Evolutionary conservation across 2,888 invertebrate genomes (phyloP).

Genomic region (Aplocera efformata): DNA sequence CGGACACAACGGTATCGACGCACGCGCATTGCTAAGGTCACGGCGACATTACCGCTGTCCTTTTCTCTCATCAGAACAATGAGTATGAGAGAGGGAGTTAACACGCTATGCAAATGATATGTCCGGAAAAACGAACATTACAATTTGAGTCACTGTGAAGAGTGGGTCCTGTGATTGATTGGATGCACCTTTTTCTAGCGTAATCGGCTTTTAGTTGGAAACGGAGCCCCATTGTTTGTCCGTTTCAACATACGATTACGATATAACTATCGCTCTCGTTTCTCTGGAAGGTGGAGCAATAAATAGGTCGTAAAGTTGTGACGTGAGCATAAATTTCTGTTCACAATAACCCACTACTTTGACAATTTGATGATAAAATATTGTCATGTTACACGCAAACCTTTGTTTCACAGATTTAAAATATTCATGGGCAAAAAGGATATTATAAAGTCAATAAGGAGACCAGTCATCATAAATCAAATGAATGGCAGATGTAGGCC

Average conservation of each 20-base stretch:
- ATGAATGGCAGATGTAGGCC: not conserved
- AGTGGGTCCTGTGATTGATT: constrained; percentile 66
- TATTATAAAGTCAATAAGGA: no score
- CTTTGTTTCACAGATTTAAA: no score
- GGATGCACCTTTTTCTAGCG: constrained; percentile 67
- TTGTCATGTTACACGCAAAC: constrained; percentile 4
- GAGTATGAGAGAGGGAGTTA: constrained; percentile 37
- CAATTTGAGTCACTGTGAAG: constrained; percentile 51
- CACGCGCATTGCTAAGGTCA: constrained; percentile 65
- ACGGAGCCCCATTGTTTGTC: constrained; percentile 53
- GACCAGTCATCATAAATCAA: constrained; percentile 3
- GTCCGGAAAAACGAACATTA: constrained; percentile 54
- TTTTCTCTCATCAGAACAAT: constrained; percentile 30
- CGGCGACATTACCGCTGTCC: constrained; percentile 42
- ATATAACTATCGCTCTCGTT: constrained; percentile 42
- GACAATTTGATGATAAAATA: constrained; percentile 37
- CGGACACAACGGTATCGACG: constrained; percentile 66
- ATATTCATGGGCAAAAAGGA: no score
- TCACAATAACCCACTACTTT: constrained; percentile 37
- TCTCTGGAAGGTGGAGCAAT: constrained; percentile 44
- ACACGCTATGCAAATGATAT: constrained; percentile 58
- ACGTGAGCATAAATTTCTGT: constrained; percentile 49
- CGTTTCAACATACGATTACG: constrained; percentile 46
- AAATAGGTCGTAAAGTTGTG: constrained; percentile 55
- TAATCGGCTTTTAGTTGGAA: constrained; percentile 52